A percentile compares a stretch with the other conserved stretches of the same genome.
These are phyloP conservation scores for Pentamera pediparva DNA, from an alignment of 53 echinoderm and acorn worm genomes.

Conservation along the genomic window DNA sequence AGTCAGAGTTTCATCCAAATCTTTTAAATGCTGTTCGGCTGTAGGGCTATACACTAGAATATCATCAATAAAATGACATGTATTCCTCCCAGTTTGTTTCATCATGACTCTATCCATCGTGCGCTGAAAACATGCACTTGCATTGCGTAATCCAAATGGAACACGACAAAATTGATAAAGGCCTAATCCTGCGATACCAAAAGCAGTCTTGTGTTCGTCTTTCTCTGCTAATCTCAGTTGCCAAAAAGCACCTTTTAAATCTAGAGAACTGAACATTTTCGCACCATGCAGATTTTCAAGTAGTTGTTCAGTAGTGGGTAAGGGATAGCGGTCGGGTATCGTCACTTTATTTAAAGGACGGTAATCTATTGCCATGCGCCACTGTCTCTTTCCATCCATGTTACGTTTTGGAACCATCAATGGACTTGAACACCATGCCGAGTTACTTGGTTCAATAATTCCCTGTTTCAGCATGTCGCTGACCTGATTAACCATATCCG, in stretches of 20 bases:
- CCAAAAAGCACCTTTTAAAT: slow-evolving; percentile 22
- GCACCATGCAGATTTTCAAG: slow-evolving; percentile 24
- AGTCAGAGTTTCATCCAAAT: neutral
- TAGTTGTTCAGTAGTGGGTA: neutral
- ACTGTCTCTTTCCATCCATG: neutral
- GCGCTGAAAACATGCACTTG: slow-evolving; percentile 16
- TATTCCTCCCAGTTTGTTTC: slow-evolving; percentile 7
- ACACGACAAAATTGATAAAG: slow-evolving; percentile 22
- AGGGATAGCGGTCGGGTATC: slow-evolving; percentile 12
- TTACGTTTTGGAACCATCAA: slow-evolving; percentile 19
- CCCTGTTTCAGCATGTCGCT: slow-evolving; percentile 16
- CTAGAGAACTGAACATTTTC: slow-evolving; percentile 2
- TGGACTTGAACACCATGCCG: slow-evolving; percentile 26
- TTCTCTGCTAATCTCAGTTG: slow-evolving; percentile 4
- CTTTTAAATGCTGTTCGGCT: neutral
- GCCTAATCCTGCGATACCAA: slow-evolving; percentile 10
- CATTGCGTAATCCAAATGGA: slow-evolving; percentile 9
- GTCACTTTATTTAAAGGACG: slow-evolving; percentile 11
- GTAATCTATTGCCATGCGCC: slow-evolving; percentile 28
- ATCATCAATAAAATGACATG: neutral
- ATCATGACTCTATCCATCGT: slow-evolving; percentile 18
- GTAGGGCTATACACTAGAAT: neutral
- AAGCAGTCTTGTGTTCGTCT: neutral
- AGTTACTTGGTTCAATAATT: slow-evolving; percentile 15
- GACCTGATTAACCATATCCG: slow-evolving; percentile 16